Base-by-base conservation (phyloP, 2,797 vertebrate species). In the Brachymystax lenok region DNA sequence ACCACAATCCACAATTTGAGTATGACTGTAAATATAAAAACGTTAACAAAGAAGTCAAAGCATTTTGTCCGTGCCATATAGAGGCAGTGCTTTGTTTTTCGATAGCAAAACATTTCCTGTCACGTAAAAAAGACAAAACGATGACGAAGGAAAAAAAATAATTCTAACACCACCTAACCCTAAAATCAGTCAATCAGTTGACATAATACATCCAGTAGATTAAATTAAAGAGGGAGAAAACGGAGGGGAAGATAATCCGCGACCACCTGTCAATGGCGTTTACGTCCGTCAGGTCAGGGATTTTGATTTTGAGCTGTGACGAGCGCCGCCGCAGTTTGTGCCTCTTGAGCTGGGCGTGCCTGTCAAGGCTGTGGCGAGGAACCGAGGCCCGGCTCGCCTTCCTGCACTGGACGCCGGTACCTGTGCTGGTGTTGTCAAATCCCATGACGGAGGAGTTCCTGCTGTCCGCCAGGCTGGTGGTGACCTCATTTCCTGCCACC, bases 201-300 rank as follows among this genome's bases (percentile, higher is more conserved):
- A 98, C 96, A 83, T 98, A 98, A 90, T 98, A 98, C 88, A 98
- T 95, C 97, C 97, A 98, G 92, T 98, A 98, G 90, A 98, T 91
- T 84, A 98, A 90, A 91, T 98, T 98, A 92, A 98, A 98, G 87
- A 98, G 94, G 80, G 96, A 97, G 93, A 98, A 98, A 21, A 97
- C 97, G 69, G 96, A 95, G 1, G 97, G 97, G 86, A 98, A 98
- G 89, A 98, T 96, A 92, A 98, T 95, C 83, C 97, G 93, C 84
- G 97, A 98, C 97, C 97, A 98, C 87, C 97, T 95, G 94, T 98
- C 97, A 52, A 98, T 97, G 90, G 97, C 94, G 84, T 98, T 98
- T 85, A 98, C 97, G 91, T 98, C 97, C 5, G 97, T 98, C 88
- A 98, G 94, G 91, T 98, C 96, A 0, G 97, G 97, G 90, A 98